phyloP scores from a whole-genome alignment of 2,888 invertebrate genomes.

The Hyposoter dolosus region DNA sequence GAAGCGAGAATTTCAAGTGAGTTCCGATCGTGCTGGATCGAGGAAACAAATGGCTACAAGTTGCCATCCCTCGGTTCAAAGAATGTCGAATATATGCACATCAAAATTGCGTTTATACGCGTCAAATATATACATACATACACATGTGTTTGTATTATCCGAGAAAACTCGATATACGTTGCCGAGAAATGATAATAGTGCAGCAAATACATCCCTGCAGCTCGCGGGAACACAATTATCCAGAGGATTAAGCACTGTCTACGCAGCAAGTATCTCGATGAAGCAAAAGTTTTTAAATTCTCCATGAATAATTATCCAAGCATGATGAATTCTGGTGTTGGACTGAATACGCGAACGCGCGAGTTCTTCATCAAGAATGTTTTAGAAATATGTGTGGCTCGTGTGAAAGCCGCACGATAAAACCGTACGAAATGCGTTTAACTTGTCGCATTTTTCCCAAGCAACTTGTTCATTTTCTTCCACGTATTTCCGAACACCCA shows the following conservation, averaged over 20 bases:
- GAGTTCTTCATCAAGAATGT: not conserved
- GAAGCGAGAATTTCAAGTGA: slow-evolving; percentile 19
- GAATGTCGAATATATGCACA: not conserved
- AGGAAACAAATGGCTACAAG: slow-evolving; percentile 30
- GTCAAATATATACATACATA: not conserved
- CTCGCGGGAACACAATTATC: slow-evolving; percentile 35
- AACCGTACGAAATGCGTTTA: not conserved
- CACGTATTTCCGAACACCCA: not conserved
- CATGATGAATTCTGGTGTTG: slow-evolving; percentile 3
- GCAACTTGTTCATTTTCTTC: not conserved
- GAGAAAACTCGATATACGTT: not conserved
- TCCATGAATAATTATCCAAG: not conserved
- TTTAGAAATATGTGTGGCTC: not conserved
- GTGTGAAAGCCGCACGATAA: not conserved
- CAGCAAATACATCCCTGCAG: slow-evolving; percentile 10
- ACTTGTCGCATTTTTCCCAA: not conserved
- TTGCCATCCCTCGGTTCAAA: not conserved
- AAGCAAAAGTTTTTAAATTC: slow-evolving; percentile 9
- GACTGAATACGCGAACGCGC: not conserved
- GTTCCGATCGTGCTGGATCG: slow-evolving; percentile 25
- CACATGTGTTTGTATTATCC: not conserved
- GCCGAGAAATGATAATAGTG: slow-evolving; percentile 20
- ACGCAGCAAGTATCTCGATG: not conserved
- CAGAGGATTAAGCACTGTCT: slow-evolving; percentile 38
- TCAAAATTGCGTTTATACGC: not conserved